A percentile compares a stretch with the other conserved stretches of the same genome.
These are phyloP conservation scores for Palythoa grandiflora DNA, from an alignment of 92 coral and sea anemone genomes.

Conservation along the genomic window DNA sequence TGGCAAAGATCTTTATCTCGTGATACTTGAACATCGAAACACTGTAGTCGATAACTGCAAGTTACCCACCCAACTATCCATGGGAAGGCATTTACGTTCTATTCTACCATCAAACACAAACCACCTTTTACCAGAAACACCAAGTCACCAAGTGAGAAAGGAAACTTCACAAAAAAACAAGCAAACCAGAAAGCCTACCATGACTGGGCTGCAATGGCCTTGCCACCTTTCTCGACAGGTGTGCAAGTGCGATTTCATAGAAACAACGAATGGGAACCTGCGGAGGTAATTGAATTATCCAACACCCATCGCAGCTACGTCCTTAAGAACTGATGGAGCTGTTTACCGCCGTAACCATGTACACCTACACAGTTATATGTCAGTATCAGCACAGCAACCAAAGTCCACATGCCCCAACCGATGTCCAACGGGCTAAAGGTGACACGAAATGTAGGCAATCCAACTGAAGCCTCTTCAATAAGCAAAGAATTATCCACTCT, in stretches of 20 bases:
- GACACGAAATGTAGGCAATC: not conserved
- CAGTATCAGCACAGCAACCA: constrained; percentile 13
- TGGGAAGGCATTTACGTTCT: constrained; percentile 46
- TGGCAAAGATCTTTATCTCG: constrained; percentile 35
- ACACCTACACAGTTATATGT: constrained; percentile 50
- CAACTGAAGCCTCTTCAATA: not conserved
- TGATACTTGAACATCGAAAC: constrained; percentile 42
- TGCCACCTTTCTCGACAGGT: constrained; percentile 31
- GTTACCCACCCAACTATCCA: constrained; percentile 48
- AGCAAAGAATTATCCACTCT: not conserved
- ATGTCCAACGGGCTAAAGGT: not conserved
- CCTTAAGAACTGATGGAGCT: constrained; percentile 58
- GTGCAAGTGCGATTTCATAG: not conserved
- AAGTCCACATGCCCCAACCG: not conserved
- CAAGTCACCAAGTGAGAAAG: constrained; percentile 20
- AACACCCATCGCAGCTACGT: constrained; percentile 51
- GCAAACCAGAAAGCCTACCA: constrained; percentile 35
- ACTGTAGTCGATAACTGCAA: constrained; percentile 31
- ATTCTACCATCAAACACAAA: constrained; percentile 32
- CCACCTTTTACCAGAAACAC: constrained; percentile 28
- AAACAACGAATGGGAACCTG: not conserved
- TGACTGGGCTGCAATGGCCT: constrained; percentile 27
- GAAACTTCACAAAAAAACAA: constrained; percentile 31
- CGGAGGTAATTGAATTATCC: not conserved
- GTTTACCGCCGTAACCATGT: constrained; percentile 62